Evolutionary conservation across 64 coral and sea anemone species (phyloP), one percentile per base, ranked within the genome.

Genomic region (Hydrozoanthus tunicans): DNA sequence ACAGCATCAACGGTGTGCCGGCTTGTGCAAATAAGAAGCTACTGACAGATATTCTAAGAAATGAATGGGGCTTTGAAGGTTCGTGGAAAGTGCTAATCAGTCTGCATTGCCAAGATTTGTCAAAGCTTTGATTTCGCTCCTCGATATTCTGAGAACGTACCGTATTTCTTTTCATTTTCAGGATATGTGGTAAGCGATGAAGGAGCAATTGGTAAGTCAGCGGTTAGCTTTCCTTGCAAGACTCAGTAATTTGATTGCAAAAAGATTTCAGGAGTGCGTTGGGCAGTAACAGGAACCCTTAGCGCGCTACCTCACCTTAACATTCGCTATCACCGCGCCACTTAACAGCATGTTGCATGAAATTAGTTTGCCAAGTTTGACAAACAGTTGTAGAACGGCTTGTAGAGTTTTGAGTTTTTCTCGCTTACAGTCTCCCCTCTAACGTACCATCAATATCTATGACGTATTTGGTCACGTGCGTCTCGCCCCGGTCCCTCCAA

Each of bases 21-120:
- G 90, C 90, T 32, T 91, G 90, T 81, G 90, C 90, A 53, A 91
- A 82, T 63, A 91, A 91, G 78, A 82, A 91, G 80, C 53, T 91
- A 79, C 78, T 91, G 11, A 91, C 78, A 1, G 90, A 91, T 81
- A 91, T 91, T 70, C 78, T 91, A 54, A 91, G 90, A 70, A 91
- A 79, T 5, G 80, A 91, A 70, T 91, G 90, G 90, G 80, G 80
- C 26, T 91, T 91, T 55, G 81, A 91, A 91, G 90, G 90, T 91
- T 78, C 14, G 72, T 78, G 6, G n/a, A 52, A 55, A 43, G 32
- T 43, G 32, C 32, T 43, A 43, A 43, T 43, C 32, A 43, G 32
- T 43, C 32, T 43, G 32, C 32, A 43, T 43, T 43, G 32, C 32
- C 2, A 43, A 43, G 32, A 0, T 43, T 43, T 43, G 32, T 43